Conservation (phyloP, 1,140 invertebrate species). For the Pogonognathellus flavescens region DNA sequence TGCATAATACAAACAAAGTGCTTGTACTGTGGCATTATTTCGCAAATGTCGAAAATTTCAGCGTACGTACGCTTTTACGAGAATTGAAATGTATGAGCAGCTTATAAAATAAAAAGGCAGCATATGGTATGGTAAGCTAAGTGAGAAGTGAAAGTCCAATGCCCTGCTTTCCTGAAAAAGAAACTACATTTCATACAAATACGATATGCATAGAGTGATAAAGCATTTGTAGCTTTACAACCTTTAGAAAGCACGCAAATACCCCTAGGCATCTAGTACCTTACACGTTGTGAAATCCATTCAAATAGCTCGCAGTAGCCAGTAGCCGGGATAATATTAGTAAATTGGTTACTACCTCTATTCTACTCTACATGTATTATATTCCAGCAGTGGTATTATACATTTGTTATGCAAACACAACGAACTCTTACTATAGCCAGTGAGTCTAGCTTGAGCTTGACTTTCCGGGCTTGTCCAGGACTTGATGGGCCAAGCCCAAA, state of each 20-base stretch:
- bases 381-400: neutral
- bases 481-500: neutral
- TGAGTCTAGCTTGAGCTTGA: neutral
- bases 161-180: slow-evolving; percentile 28
- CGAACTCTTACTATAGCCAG: neutral
- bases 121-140: neutral
- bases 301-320: neutral
- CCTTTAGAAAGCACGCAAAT: neutral
- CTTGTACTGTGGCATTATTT: slow-evolving; percentile 16
- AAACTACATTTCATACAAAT: slow-evolving; percentile 11
- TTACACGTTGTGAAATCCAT: slow-evolving; percentile 19
- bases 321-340: slow-evolving; percentile 9
- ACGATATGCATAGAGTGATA: neutral
- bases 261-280: neutral
- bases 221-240: slow-evolving; percentile 4
- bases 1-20: no score
- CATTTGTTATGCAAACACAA: neutral
- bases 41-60: slow-evolving; percentile 24
- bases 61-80: slow-evolving; percentile 12
- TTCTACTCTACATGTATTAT: neutral
- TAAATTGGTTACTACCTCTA: neutral
- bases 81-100: slow-evolving; percentile 38
- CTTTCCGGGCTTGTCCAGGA: slow-evolving; percentile 14
- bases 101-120: neutral
- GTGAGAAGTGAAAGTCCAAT: slow-evolving; percentile 45